Evolutionary conservation across 2,888 invertebrate genomes (phyloP), one percentile per base, ranked within the genome.

Genomic region (Nomada ferruginata): DNA sequence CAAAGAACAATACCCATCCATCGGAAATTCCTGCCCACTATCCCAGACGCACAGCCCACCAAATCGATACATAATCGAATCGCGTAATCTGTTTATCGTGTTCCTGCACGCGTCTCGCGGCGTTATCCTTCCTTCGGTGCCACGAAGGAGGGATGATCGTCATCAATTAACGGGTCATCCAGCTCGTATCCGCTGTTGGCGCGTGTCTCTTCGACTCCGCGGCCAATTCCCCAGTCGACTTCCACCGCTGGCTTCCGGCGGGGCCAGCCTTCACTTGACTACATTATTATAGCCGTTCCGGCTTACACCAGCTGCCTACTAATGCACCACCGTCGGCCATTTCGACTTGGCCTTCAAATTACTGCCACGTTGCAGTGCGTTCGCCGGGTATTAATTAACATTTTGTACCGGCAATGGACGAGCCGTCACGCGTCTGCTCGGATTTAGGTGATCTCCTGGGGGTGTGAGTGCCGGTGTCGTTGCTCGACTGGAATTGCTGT

Each of bases 321-420:
- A 79, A 83, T 74, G 74, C 74, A 73, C 74, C 76, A 69, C 77
- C 84, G 11, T 59, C 72, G 82, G 79, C 63, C 72, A 87, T 87
- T 84, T 66, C 76, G 79, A 79, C 81, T 79, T 82, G 82, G 66
- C 83, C 85, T 84, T 84, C 86, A 83, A 88, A 88, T 89, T 86
- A 89, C 81, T 89, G 89, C 85, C 90, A 89, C 82, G 47, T 15
- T 15, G 47, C 80, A 78, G 84, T 72, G 79, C 85, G 84, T 85
- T 82, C 69, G 69, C 26, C 65, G 75, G 83, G 82, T 86, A 87
- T 87, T 89, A 90, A 90, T 90, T 90, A 88, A 82, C 88, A 85
- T 88, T 84, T 86, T 81, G 76, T 77, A 26, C 53, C 13, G 65
- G 26, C 18, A 68, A 75, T 71, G 65, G 52, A 68, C 78, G 53